Base-by-base conservation (phyloP, 2,888 invertebrate genomes). In the Pyrocoelia pectoralis region DNA sequence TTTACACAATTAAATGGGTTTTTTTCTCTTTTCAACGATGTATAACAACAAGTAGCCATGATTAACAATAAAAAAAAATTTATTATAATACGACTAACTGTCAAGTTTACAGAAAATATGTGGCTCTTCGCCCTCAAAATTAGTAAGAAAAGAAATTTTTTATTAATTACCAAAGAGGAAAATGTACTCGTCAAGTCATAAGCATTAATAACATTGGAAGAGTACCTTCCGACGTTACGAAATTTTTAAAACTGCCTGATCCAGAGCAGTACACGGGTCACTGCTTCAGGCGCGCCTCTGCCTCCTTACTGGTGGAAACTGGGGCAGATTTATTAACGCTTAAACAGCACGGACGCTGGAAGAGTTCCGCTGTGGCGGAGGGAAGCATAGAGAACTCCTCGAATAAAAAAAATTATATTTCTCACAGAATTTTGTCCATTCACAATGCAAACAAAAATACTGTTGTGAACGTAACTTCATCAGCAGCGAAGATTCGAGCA, bases 31-130 rank as follows among this genome's bases (percentile, higher is more conserved):
- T n/a, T n/a, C n/a, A n/a, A n/a, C n/a, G n/a, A n/a, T n/a, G n/a
- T n/a, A n/a, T n/a, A n/a, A n/a, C n/a, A n/a, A n/a, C n/a, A n/a
- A n/a, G n/a, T n/a, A n/a, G n/a, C n/a, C n/a, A n/a, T n/a, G n/a
- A n/a, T n/a, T n/a, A n/a, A n/a, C n/a, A n/a, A n/a, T n/a, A n/a
- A n/a, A n/a, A n/a, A n/a, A n/a, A n/a, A n/a, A n/a, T n/a, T n/a
- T n/a, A n/a, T n/a, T n/a, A n/a, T n/a, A n/a, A n/a, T n/a, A n/a
- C n/a, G n/a, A n/a, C n/a, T n/a, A n/a, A n/a, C n/a, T n/a, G n/a
- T n/a, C n/a, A n/a, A n/a, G n/a, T n/a, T n/a, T n/a, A n/a, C n/a
- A 48, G 17, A 48, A 48, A 48, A 48, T 48, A 48, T 48, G 8
- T 48, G 17, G 48, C 19, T n/a, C 17, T 17, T 1, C 48, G 19